Evolutionary conservation across 2,888 invertebrate species (phyloP).

Genomic region (Phaedon cochleariae): DNA sequence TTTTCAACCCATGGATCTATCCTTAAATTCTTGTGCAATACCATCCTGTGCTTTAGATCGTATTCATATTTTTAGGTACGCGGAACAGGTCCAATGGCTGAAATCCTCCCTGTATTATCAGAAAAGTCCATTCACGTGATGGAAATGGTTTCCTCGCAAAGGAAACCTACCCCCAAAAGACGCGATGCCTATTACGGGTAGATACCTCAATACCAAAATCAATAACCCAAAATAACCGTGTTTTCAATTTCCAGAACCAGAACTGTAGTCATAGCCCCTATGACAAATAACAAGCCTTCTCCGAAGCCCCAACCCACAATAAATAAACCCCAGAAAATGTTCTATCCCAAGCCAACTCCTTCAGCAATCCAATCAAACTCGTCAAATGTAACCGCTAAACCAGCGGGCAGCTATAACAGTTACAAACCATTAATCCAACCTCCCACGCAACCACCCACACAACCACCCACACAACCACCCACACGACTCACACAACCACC

Average conservation of each 20-base stretch:
- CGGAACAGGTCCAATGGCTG: conserved; percentile 46
- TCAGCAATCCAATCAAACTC: neutral
- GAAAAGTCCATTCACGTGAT: conserved; percentile 52
- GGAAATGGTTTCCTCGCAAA: conserved; percentile 51
- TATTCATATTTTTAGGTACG: conserved; percentile 40
- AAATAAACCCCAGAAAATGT: neutral
- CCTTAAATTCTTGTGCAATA: too few relatives aligned
- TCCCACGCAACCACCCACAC: neutral
- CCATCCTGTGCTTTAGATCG: too few relatives aligned
- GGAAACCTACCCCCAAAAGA: conserved; percentile 21
- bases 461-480: neutral
- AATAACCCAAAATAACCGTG: neutral
- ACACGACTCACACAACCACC: neutral
- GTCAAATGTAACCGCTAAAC: neutral
- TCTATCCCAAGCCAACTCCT: neutral
- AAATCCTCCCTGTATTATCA: conserved; percentile 42
- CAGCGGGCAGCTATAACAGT: neutral
- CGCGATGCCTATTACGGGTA: neutral
- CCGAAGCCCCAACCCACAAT: neutral
- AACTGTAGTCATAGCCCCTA: neutral
- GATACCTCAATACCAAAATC: too few relatives aligned
- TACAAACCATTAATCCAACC: neutral
- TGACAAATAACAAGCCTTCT: neutral
- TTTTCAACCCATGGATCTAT: too few relatives aligned
- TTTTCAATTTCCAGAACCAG: neutral